Evolutionary conservation across 2,888 invertebrate genomes (phyloP).

Genomic region (Machimus rusticus): DNA sequence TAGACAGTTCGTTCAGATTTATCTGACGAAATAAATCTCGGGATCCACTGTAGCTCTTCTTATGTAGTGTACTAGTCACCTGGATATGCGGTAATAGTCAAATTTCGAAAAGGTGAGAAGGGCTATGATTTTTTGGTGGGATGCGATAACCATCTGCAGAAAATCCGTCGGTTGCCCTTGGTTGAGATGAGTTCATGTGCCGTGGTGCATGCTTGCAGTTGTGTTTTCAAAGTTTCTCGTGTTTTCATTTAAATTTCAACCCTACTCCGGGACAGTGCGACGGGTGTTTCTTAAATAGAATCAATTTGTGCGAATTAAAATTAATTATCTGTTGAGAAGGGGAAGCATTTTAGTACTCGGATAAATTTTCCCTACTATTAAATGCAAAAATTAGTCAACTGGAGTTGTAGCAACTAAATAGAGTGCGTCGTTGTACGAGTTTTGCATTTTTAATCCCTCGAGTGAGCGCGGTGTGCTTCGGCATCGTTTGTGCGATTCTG

Average conservation of each 20-base stretch:
- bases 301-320: conserved; percentile 34
- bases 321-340: neutral
- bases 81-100: neutral
- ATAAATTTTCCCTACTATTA: neutral
- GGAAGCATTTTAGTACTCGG: neutral
- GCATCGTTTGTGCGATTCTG: neutral
- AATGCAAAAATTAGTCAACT: neutral
- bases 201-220: neutral
- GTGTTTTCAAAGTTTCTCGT: neutral
- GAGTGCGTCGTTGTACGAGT: neutral
- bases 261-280: neutral
- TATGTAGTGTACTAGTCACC: neutral
- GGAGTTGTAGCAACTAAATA: neutral
- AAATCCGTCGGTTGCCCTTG: neutral
- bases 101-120: neutral
- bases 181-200: neutral
- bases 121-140: neutral
- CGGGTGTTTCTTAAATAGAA: conserved; percentile 5
- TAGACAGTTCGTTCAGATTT: neutral
- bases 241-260: neutral
- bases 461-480: neutral
- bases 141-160: neutral
- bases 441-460: conserved; percentile 10
- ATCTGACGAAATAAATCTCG: neutral
- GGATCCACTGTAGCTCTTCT: neutral